Evolutionary conservation across 2,113 vertebrate species (phyloP).

Genomic region (Centropus unirufus): DNA sequence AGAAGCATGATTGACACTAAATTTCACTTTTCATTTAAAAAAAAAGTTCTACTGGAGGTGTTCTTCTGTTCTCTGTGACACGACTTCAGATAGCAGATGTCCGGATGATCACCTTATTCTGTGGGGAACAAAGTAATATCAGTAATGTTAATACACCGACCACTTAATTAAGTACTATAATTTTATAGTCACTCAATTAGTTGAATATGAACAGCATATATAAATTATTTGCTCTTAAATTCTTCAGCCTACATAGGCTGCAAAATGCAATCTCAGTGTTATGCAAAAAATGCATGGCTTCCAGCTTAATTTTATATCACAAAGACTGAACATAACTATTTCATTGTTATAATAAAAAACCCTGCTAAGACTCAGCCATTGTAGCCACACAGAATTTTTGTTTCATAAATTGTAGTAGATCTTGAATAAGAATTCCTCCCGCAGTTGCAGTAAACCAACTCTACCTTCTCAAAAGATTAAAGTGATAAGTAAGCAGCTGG

Average conservation of each 20-base stretch:
- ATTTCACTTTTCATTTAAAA: not conserved
- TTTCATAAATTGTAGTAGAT: not conserved
- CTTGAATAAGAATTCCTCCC: not conserved
- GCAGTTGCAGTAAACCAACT: not conserved
- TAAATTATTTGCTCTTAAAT: not conserved
- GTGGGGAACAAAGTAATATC: not conserved
- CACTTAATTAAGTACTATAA: not conserved
- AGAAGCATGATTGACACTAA: not conserved
- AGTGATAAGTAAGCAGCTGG: conserved; percentile 24
- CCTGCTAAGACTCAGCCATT: not conserved
- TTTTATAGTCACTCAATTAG: not conserved
- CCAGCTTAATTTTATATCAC: not conserved
- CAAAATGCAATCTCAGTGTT: not conserved
- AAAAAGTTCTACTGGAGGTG: not conserved
- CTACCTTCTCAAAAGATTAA: not conserved
- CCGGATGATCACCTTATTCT: not conserved
- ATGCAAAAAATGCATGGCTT: not conserved
- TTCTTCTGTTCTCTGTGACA: not conserved
- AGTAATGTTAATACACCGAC: not conserved
- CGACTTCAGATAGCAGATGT: not conserved
- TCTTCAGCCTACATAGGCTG: not conserved
- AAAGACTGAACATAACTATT: not conserved
- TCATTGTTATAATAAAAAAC: not conserved
- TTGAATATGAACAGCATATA: not conserved
- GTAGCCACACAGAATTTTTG: not conserved